Conservation (phyloP, 2,888 invertebrate genomes). For the Nowickia ferox region DNA sequence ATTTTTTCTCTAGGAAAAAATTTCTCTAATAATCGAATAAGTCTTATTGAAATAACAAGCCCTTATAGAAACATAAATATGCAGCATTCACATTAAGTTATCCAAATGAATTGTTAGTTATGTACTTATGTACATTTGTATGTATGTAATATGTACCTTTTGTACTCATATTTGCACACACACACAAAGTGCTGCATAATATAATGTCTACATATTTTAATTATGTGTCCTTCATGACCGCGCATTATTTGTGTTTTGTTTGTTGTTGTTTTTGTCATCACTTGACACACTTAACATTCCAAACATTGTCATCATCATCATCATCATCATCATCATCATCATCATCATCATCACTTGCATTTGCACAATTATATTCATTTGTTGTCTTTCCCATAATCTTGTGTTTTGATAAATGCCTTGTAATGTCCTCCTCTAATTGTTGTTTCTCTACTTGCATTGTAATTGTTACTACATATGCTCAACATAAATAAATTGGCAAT, state of each 20-base stretch:
- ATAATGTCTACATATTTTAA: constrained; percentile 21
- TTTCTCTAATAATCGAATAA: no score
- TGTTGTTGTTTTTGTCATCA: constrained; percentile 32
- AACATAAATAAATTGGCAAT: constrained; percentile 44
- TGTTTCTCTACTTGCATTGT: constrained; percentile 27
- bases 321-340: not conserved
- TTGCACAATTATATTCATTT: not conserved
- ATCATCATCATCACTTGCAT: not conserved
- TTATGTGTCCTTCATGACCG: constrained; percentile 35
- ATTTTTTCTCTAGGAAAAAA: no score
- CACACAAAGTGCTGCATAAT: constrained; percentile 12
- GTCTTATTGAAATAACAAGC: no score
- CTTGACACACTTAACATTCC: constrained; percentile 20
- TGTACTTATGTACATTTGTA: not conserved
- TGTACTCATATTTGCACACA: constrained; percentile 30
- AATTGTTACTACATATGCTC: not conserved
- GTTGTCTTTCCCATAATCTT: constrained; percentile 9
- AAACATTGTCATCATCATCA: not conserved
- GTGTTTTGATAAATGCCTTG: not conserved
- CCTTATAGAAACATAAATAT: not conserved
- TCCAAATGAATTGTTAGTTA: constrained; percentile 57
- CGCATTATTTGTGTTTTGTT: constrained; percentile 33
- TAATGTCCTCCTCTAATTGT: constrained; percentile 1
- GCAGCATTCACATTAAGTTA: constrained; percentile 44
- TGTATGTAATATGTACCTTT: no score